Conservation (phyloP, 2,113 vertebrate genomes). For the Callocephalon fimbriatum region DNA sequence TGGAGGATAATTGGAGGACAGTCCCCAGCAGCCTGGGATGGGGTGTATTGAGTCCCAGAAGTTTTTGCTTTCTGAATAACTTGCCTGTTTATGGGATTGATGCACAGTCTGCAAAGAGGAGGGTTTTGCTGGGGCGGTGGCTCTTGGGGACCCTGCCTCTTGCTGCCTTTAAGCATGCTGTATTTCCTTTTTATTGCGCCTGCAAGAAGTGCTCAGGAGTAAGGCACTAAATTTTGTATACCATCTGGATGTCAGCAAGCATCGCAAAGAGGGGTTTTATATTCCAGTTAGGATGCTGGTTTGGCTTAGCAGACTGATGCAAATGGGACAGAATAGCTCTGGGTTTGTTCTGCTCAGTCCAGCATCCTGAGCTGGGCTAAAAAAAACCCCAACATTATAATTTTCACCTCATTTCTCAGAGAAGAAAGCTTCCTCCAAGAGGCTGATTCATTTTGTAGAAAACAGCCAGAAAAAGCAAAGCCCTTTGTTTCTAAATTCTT, state of each 20-base stretch:
- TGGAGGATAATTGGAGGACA: neutral
- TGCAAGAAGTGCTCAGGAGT: neutral
- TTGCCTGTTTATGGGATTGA: neutral
- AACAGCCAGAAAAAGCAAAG: neutral
- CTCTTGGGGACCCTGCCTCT: neutral
- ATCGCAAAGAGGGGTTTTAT: neutral
- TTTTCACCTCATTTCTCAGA: constrained; percentile 12
- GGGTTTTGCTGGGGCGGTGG: neutral
- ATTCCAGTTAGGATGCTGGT: neutral
- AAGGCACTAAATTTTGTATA: constrained; percentile 37
- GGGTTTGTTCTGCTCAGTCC: neutral
- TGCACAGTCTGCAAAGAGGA: neutral
- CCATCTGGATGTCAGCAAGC: constrained; percentile 28
- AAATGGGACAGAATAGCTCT: neutral
- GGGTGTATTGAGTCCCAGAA: neutral
- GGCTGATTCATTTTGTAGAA: neutral
- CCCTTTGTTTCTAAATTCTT: neutral
- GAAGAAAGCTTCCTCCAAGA: neutral
- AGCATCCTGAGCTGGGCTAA: neutral
- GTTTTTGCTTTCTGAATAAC: neutral
- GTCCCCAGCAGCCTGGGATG: neutral
- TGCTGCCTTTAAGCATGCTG: neutral
- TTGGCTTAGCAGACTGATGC: neutral
- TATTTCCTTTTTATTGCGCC: constrained; percentile 63
- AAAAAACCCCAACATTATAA: neutral